Conservation (phyloP, 35 echinoderm and acorn worm species). For the Nesometra sesokonis region DNA sequence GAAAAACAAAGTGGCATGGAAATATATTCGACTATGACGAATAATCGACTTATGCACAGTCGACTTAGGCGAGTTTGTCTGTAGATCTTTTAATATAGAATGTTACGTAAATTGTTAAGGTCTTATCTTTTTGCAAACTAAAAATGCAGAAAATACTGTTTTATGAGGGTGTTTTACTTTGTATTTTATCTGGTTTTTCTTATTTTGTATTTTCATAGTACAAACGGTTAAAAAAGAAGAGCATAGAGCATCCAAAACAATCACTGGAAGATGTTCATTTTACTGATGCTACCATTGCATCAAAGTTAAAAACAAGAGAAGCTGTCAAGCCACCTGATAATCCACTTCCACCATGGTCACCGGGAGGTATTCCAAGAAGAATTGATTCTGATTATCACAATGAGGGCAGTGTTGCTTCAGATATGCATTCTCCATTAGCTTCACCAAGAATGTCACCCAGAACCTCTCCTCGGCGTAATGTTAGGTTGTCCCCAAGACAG, state of each 20-base stretch:
- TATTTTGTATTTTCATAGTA: not conserved
- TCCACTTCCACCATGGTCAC: constrained; percentile 48
- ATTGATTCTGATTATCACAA: not conserved
- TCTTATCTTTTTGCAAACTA: no score
- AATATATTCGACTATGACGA: no score
- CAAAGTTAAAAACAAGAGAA: constrained; percentile 25
- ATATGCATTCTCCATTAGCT: not conserved
- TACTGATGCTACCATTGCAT: constrained; percentile 40
- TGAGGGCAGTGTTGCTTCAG: not conserved
- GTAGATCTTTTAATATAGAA: no score
- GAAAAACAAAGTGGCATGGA: no score
- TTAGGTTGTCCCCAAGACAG: not conserved
- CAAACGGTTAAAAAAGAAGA: not conserved
- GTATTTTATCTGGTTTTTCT: no score
- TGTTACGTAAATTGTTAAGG: no score
- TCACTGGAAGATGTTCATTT: constrained; percentile 27
- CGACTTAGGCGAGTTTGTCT: no score
- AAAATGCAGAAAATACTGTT: no score
- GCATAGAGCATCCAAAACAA: not conserved
- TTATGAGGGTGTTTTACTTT: no score
- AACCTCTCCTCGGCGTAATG: not conserved
- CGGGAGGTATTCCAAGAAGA: constrained; percentile 45
- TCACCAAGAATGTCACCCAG: not conserved
- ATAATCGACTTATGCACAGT: no score
- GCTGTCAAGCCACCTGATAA: not conserved